Evolutionary conservation across 37 sponge, comb jelly and placozoan genomes (phyloP).

Genomic region (Ephydatia muelleri): DNA sequence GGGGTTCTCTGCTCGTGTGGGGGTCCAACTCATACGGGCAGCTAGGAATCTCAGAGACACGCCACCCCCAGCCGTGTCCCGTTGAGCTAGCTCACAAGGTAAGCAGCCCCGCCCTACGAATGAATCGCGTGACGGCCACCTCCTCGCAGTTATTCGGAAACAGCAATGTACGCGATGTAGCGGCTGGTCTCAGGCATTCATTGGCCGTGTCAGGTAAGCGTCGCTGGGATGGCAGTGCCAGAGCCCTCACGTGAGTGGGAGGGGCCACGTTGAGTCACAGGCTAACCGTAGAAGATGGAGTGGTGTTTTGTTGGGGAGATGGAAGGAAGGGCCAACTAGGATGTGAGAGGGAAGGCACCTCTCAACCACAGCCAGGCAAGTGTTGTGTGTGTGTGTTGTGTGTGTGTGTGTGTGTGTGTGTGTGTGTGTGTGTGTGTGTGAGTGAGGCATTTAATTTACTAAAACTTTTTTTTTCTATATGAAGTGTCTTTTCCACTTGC

Average conservation of each 20-base stretch:
- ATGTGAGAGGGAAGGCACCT: neutral
- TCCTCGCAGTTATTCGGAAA: slow-evolving; percentile 22
- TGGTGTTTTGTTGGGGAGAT: slow-evolving; percentile 57
- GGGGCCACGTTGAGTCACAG: neutral
- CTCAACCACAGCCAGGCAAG: too few relatives aligned
- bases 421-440: slow-evolving; percentile 8
- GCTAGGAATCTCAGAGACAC: slow-evolving; percentile 38
- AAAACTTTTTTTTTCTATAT: too few relatives aligned
- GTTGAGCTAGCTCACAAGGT: slow-evolving; percentile 27
- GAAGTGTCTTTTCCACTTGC: neutral
- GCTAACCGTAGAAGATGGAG: slow-evolving; percentile 33
- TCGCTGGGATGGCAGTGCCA: neutral
- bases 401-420: slow-evolving; percentile 6
- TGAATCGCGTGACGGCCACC: neutral
- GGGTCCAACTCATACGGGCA: slow-evolving; percentile 81
- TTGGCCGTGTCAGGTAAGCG: slow-evolving; percentile 58
- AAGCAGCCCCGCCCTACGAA: too few relatives aligned
- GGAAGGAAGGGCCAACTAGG: slow-evolving; percentile 68
- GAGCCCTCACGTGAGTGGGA: neutral
- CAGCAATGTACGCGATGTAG: slow-evolving; percentile 21
- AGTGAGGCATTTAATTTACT: too few relatives aligned
- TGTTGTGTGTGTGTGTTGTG: neutral
- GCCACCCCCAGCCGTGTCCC: neutral
- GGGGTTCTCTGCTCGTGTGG: slow-evolving; percentile 55
- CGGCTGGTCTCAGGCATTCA: slow-evolving; percentile 78